phyloP scores from a whole-genome alignment of 2,797 vertebrate genomes.

The Enteromius afrohamiltoni region DNA sequence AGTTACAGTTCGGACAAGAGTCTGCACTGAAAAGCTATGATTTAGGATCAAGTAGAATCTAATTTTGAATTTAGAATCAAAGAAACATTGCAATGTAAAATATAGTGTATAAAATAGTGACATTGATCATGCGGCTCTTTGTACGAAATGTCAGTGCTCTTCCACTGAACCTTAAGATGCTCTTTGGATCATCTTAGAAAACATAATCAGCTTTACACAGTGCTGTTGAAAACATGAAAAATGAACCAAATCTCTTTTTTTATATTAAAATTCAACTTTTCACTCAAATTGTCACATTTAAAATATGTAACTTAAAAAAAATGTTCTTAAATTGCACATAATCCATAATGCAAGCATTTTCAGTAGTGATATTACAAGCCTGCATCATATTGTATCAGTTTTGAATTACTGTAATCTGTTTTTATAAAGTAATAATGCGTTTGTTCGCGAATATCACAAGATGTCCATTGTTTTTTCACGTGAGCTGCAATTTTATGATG shows the following conservation, averaged over 20 bases:
- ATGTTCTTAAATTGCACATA: neutral
- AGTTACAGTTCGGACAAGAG: neutral
- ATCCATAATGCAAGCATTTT: neutral
- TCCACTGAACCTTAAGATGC: neutral
- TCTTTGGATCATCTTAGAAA: neutral
- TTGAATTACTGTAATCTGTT: neutral
- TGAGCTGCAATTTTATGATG: slow-evolving; percentile 18
- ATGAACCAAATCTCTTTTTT: neutral
- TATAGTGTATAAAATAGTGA: neutral
- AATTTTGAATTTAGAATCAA: neutral
- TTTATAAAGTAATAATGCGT: neutral
- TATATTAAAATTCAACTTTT: neutral
- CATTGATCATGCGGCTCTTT: neutral
- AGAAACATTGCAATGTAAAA: neutral
- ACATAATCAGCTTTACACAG: neutral
- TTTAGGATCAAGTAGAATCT: neutral
- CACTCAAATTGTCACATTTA: neutral
- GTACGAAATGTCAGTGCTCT: neutral
- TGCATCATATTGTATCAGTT: neutral
- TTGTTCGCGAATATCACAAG: neutral
- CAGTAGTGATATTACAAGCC: neutral
- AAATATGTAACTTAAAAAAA: neutral
- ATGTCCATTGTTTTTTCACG: slow-evolving; percentile 5
- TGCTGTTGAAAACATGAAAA: neutral
- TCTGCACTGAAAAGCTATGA: neutral